A percentile compares a stretch with the other conserved stretches of the same genome.
These are phyloP conservation scores for Mastomys coucha DNA, from an alignment of 2,113 vertebrate genomes.

Conservation along the genomic window DNA sequence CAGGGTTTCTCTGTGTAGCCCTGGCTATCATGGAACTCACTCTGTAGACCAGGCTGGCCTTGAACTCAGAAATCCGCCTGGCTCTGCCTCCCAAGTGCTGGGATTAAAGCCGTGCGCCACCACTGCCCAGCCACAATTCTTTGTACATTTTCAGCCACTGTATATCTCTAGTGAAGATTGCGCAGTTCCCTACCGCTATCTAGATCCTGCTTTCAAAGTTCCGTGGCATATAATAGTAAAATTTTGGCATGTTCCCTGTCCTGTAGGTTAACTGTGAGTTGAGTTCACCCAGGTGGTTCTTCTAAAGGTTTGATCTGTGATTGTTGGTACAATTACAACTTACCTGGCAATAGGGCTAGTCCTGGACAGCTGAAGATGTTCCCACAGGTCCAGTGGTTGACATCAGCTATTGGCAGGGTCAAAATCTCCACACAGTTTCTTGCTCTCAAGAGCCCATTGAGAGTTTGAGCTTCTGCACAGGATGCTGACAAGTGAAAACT, in stretches of 20 bases:
- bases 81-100: too few relatives aligned
- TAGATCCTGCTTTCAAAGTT: background rate
- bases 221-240: background rate
- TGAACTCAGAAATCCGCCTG: too few relatives aligned
- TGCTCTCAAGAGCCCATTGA: background rate
- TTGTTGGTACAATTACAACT: background rate
- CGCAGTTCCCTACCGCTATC: background rate
- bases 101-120: too few relatives aligned
- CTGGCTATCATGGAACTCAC: too few relatives aligned
- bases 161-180: background rate
- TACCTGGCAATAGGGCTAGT: background rate
- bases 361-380: background rate
- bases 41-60: too few relatives aligned
- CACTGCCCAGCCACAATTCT: background rate
- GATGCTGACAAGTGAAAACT: background rate
- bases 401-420: background rate
- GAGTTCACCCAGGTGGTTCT: background rate
- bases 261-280: background rate
- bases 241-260: background rate
- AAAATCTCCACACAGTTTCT: background rate
- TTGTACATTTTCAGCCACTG: background rate
- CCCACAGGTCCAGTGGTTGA: background rate
- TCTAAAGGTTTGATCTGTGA: background rate
- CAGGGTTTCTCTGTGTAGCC: too few relatives aligned
- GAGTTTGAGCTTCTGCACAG: background rate